Conservation (phyloP, 2,888 invertebrate genomes). For the Mechanitis mazaeus region DNA sequence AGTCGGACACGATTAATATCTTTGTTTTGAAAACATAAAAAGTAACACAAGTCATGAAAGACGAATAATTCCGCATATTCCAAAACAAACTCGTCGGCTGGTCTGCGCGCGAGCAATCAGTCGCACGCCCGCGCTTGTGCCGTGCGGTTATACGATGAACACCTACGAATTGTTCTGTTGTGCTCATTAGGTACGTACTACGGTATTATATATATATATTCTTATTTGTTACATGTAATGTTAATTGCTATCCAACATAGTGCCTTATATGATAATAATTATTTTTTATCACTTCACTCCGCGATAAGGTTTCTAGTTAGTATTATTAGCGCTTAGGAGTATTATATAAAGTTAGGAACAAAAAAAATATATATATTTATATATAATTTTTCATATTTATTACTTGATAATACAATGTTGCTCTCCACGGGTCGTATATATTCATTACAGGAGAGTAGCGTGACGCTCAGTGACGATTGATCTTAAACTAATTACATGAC, state of each 20-base stretch:
- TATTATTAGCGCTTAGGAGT: too few species aligned
- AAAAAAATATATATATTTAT: too few species aligned
- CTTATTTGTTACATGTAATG: too few species aligned
- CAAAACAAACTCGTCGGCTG: slow-evolving; percentile 17
- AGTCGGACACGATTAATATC: not conserved
- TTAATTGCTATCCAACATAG: too few species aligned
- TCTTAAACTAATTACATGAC: not conserved
- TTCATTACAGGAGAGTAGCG: slow-evolving; percentile 3
- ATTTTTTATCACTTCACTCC: too few species aligned
- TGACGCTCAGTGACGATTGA: slow-evolving; percentile 13
- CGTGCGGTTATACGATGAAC: not conserved
- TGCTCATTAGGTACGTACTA: not conserved
- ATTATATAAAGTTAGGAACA: too few species aligned
- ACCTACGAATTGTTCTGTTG: not conserved
- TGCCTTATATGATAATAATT: too few species aligned
- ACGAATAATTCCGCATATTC: slow-evolving; percentile 1
- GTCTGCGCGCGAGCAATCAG: slow-evolving; percentile 28
- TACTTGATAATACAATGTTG: too few species aligned
- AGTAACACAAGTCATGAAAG: not conserved
- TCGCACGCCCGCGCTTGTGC: slow-evolving; percentile 23
- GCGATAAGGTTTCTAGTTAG: too few species aligned
- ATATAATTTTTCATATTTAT: too few species aligned
- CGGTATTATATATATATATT: too few species aligned
- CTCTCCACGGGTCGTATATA: not conserved
- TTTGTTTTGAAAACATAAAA: slow-evolving; percentile 5